Base-by-base conservation (phyloP, 2,113 vertebrate genomes). In the Anolis carolinensis region DNA sequence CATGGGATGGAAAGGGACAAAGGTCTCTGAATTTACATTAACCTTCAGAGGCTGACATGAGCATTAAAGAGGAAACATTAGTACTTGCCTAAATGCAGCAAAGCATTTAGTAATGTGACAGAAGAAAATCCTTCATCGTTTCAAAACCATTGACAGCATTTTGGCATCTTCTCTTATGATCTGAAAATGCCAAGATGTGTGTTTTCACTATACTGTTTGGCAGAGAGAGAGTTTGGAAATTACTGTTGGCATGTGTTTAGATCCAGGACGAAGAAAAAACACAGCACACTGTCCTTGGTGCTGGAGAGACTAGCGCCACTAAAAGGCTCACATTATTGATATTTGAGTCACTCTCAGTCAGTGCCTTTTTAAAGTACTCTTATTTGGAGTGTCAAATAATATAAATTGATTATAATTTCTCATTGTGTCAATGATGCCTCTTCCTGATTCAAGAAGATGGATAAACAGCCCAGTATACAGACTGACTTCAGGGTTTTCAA, bases 221-320 rank as follows among this genome's bases (percentile, higher is more conserved):
- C 34, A 75, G 82, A 88, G 18, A 32, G 25, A 70, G 83, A 78
- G 68, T 84, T 52, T 93, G 65, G 44, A 76, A 75, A 70, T 77
- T 85, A 70, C 32, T 65, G 48, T 68, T 44, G 79, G 14, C 5
- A 0, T 62, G 67, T 73, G 85, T 50, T 63, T 80, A 85, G 73
- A 72, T n/a, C 67, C 59, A 39, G 68, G 10, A 76, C 5, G 18
- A 59, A 59, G 32, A 59, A 55, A 59, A 78, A 7, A 59, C 27
- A 18, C 85, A 14, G 55, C 74, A 84, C 25, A 8, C 21, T 78
- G 21, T 9, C 55, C 77, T 25, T 0, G 0, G 63, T 21, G 5
- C 2, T 1, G 74, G 80, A 71, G 81, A 67, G 3, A 62, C 55
- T 67, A 67, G 27, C 48, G 36, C 48, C 48, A 83, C 32, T 36